Evolutionary conservation across 1,140 invertebrate genomes (phyloP).

Genomic region (Plutomurus gul): DNA sequence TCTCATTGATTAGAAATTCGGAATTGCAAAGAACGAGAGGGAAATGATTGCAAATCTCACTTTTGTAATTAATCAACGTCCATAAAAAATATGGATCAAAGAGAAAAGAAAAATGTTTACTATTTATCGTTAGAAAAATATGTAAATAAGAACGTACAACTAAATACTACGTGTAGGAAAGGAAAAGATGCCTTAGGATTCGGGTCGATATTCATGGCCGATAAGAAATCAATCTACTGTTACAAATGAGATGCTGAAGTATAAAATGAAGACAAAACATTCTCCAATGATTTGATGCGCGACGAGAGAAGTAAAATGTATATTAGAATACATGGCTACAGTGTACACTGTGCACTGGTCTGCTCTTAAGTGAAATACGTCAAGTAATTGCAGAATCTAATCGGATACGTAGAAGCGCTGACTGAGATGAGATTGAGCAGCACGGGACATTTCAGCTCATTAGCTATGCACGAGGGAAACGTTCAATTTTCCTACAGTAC

Average conservation of each 20-base stretch:
- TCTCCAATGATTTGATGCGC: neutral
- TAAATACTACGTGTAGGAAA: no score
- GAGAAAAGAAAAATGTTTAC: no score
- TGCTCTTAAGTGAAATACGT: neutral
- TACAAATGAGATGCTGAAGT: slow-evolving; percentile 6
- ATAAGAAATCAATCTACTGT: slow-evolving; percentile 16
- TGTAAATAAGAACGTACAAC: neutral
- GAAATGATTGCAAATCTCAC: no score
- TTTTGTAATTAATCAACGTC: no score
- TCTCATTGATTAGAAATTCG: no score
- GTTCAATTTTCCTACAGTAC: slow-evolving; percentile 18
- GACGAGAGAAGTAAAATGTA: neutral
- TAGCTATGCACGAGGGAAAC: slow-evolving; percentile 22
- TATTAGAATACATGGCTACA: neutral
- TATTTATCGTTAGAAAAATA: no score
- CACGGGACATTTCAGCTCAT: slow-evolving; percentile 25
- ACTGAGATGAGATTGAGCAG: slow-evolving; percentile 17
- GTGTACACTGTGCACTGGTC: no score
- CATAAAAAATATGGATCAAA: no score
- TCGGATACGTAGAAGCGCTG: slow-evolving; percentile 11
- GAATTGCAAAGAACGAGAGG: no score
- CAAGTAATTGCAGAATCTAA: slow-evolving; percentile 4
- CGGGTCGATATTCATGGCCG: neutral
- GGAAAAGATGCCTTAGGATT: neutral
- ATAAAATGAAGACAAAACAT: neutral